phyloP scores from a whole-genome alignment of 1,140 invertebrate species.

The Oryctes rhinoceros region DNA sequence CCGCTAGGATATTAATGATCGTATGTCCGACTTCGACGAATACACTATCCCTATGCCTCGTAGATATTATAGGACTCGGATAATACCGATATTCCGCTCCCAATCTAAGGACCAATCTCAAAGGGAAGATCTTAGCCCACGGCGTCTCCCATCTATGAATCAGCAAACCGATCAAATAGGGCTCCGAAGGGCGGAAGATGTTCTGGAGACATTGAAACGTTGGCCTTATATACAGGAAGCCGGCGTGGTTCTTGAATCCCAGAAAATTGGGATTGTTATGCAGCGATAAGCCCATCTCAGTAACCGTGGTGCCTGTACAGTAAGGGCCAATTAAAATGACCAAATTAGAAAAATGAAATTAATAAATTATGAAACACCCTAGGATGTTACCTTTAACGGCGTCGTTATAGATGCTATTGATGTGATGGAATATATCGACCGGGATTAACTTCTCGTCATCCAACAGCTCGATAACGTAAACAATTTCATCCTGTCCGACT shows the following conservation, averaged over 20 bases:
- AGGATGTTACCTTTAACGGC: constrained; percentile 72
- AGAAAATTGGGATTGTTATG: constrained; percentile 72
- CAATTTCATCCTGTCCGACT: constrained; percentile 87
- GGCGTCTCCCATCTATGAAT: constrained; percentile 89
- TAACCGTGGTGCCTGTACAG: constrained; percentile 72
- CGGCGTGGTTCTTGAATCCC: constrained; percentile 82
- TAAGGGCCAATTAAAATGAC: constrained; percentile 27
- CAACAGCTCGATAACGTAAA: constrained; percentile 80
- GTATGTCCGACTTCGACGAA: constrained; percentile 91
- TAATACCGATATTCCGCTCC: constrained; percentile 90
- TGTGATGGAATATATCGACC: constrained; percentile 80
- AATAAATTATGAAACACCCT: too few species aligned
- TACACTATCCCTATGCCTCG: constrained; percentile 79
- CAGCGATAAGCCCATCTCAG: constrained; percentile 76
- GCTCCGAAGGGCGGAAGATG: constrained; percentile 76
- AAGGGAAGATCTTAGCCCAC: constrained; percentile 86
- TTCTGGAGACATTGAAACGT: constrained; percentile 86
- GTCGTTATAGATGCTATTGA: constrained; percentile 79
- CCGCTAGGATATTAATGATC: constrained; percentile 87
- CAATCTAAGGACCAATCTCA: constrained; percentile 79
- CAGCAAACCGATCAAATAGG: constrained; percentile 82
- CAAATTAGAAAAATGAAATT: too few species aligned
- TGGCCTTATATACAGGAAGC: constrained; percentile 84
- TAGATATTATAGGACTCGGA: constrained; percentile 86
- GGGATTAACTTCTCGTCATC: constrained; percentile 75